These are phyloP conservation scores for Vulpes vulpes DNA, from an alignment of 2,113 vertebrate genomes.

Conservation along the genomic window DNA sequence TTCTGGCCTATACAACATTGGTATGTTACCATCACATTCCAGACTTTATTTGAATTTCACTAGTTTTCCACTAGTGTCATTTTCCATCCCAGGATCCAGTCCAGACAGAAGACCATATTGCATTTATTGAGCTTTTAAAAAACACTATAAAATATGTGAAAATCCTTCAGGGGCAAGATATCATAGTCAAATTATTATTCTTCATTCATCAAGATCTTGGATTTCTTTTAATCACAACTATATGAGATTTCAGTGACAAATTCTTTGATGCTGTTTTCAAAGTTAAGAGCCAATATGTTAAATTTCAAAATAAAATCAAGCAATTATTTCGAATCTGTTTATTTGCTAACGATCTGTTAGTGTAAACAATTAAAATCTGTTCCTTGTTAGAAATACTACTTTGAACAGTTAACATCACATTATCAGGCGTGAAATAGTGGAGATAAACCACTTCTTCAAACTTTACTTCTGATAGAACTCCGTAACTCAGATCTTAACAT, in stretches of 20 bases:
- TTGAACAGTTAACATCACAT: neutral
- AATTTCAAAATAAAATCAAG: constrained; percentile 24
- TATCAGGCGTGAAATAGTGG: neutral
- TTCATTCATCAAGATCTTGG: neutral
- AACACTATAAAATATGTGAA: neutral
- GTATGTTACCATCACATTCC: neutral
- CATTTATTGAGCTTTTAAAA: neutral
- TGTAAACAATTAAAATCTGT: constrained; percentile 44
- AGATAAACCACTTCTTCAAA: constrained; percentile 12
- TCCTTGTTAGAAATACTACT: constrained; percentile 20
- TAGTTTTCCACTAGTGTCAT: neutral
- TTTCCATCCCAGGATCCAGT: neutral
- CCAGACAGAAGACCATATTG: neutral
- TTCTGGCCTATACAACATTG: neutral
- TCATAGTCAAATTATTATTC: constrained; percentile 2
- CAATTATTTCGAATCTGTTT: constrained; percentile 7
- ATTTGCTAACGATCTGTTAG: constrained; percentile 15
- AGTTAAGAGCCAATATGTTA: neutral
- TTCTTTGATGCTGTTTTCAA: neutral
- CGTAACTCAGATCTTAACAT: constrained; percentile 62
- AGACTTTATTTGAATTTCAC: neutral
- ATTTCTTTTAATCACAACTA: neutral
- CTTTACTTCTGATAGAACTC: constrained; percentile 39
- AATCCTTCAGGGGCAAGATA: neutral
- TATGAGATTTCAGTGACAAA: neutral